Conservation (phyloP, 2,888 invertebrate genomes). For the Halictus ligatus region DNA sequence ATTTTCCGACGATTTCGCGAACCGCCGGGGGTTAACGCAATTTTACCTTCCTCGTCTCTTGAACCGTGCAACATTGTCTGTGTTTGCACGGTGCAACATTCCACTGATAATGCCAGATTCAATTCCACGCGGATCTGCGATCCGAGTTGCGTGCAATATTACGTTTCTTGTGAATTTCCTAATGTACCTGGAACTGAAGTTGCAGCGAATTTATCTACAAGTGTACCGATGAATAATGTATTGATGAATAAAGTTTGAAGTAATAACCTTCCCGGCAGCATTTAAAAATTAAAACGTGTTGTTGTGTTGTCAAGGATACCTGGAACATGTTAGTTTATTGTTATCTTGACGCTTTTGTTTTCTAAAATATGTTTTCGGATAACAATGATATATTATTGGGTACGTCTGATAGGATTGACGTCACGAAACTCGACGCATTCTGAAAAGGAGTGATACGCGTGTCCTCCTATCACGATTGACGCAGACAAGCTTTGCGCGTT, state of each 20-base stretch:
- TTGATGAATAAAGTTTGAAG: not conserved
- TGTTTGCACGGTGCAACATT: not conserved
- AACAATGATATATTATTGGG: not conserved
- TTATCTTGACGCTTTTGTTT: not conserved
- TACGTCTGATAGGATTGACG: not conserved
- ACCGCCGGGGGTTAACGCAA: not conserved
- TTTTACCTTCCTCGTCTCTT: not conserved
- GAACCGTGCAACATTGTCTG: not conserved
- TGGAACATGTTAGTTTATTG: not conserved
- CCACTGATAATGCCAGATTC: not conserved
- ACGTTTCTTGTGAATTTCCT: not conserved
- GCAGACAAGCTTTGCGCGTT: not conserved
- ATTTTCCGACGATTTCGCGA: slow-evolving; percentile 18
- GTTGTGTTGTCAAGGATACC: no score
- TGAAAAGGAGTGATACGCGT: not conserved
- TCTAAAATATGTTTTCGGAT: not conserved
- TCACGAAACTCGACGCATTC: not conserved
- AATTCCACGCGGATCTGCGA: not conserved
- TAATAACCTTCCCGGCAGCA: not conserved
- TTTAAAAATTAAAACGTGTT: not conserved
- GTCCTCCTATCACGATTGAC: not conserved
- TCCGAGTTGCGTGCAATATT: not conserved
- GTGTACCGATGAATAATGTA: not conserved
- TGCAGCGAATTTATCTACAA: not conserved
- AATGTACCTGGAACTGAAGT: not conserved